Base-by-base conservation (phyloP, 1,140 invertebrate species). In the Lamellibrachia luymesi region DNA sequence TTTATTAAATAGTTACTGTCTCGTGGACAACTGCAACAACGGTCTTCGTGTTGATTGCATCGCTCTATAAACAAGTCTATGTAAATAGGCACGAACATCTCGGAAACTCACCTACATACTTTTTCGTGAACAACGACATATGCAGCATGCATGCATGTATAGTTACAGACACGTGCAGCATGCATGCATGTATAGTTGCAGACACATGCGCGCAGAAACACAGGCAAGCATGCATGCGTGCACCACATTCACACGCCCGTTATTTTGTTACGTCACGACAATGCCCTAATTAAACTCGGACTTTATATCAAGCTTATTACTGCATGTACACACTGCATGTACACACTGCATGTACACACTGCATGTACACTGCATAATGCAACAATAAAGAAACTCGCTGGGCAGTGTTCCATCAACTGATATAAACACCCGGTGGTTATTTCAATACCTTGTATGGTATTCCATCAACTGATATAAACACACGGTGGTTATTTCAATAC, bases 291-390 rank as follows among this genome's bases (percentile, higher is more conserved):
- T 51, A 91, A 91, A 50, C 17, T 49, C 13, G 50, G 4, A n/a
- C 38, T 91, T 4, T 91, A 27, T 50, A 25, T 91, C 10, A 10
- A 50, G 90, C 13, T 91, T 4, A 51, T 10, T 50, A 51, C 90
- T n/a, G n/a, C n/a, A n/a, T n/a, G n/a, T n/a, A n/a, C 90, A 91
- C 90, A n/a, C 90, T n/a, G 2, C 90, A 91, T n/a, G 22, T n/a
- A 91, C 90, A 91, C 90, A 91, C 90, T n/a, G n/a, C n/a, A 5
- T n/a, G 2, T n/a, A 91, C 90, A 91, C 90, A 91, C 90, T n/a
- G 50, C 90, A 91, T n/a, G 22, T 25, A 27, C 90, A 38, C 90
- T 27, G 25, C 4, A 10, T 27, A 50, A 50, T 38, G 0, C 50
- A 50, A 38, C 0, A 38, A 38, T 38, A 38, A 38, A 38, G 38